phyloP scores from a whole-genome alignment of 2,888 invertebrate genomes.

The Thymelicus lineola region DNA sequence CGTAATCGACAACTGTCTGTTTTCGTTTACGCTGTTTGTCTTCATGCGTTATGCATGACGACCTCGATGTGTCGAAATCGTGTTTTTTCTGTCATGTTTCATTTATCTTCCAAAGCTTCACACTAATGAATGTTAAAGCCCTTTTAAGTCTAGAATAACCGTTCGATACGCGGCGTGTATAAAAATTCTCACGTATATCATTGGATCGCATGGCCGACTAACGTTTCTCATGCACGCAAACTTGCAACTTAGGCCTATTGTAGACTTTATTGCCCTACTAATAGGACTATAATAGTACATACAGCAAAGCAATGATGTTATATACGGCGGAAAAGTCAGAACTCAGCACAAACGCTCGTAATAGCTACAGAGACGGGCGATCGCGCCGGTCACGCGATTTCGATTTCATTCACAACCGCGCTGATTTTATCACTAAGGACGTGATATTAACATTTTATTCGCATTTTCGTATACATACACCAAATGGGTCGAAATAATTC shows the following conservation, averaged over 20 bases:
- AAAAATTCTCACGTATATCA: slow-evolving; percentile 39
- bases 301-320: slow-evolving; percentile 14
- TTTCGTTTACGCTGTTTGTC: slow-evolving; percentile 21
- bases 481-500: slow-evolving; percentile 16
- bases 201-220: slow-evolving; percentile 37
- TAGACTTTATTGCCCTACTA: slow-evolving; percentile 37
- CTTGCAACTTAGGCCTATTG: slow-evolving; percentile 31
- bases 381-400: slow-evolving; percentile 48
- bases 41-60: slow-evolving; percentile 29
- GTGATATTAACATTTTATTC: slow-evolving; percentile 34
- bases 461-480: slow-evolving; percentile 19
- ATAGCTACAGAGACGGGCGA: slow-evolving; percentile 40
- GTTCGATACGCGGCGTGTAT: slow-evolving; percentile 21
- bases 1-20: slow-evolving; percentile 18
- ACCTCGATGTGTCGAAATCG: slow-evolving; percentile 16
- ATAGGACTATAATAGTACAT: slow-evolving; percentile 37
- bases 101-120: slow-evolving; percentile 18
- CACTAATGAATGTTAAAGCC: slow-evolving; percentile 31
- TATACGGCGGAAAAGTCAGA: slow-evolving; percentile 34
- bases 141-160: slow-evolving; percentile 25
- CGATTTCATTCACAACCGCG: slow-evolving; percentile 40
- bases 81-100: slow-evolving; percentile 25
- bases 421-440: slow-evolving; percentile 34
- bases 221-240: slow-evolving; percentile 32
- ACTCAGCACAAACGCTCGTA: slow-evolving; percentile 37